A percentile compares a stretch with the other conserved stretches of the same genome.
Evolutionary conservation across 2,888 invertebrate genomes (phyloP).

Genomic region (Scrobipalpa atriplicella): DNA sequence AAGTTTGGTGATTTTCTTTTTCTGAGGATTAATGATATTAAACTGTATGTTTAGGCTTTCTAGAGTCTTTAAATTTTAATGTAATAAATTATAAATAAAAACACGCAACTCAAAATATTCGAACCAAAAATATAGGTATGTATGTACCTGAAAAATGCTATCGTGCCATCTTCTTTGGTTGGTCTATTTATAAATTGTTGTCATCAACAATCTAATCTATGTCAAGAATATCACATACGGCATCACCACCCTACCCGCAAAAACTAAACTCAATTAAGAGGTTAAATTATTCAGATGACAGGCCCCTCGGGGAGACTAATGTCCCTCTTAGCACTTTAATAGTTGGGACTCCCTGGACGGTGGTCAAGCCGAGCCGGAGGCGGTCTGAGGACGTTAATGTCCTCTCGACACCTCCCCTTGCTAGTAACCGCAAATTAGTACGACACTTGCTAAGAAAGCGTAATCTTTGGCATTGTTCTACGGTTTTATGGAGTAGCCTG

Average conservation of each 20-base stretch:
- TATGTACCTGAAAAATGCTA: no score
- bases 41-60: no score
- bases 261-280: conserved; percentile 71
- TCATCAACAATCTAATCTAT: no score
- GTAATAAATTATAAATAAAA: no score
- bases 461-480: conserved; percentile 17
- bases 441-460: conserved; percentile 37
- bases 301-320: conserved; percentile 72
- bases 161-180: no score
- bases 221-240: background rate
- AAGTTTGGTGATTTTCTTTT: background rate
- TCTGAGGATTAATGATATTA: no score
- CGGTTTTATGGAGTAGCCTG: background rate
- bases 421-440: conserved; percentile 76
- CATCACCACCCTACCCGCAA: conserved; percentile 40
- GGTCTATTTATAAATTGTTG: no score
- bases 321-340: conserved; percentile 81
- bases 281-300: conserved; percentile 78
- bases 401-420: conserved; percentile 68
- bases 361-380: conserved; percentile 72
- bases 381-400: conserved; percentile 70
- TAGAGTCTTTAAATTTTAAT: no score
- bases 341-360: conserved; percentile 64
- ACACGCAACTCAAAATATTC: no score
- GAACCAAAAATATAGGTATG: no score